phyloP scores from a whole-genome alignment of 1,140 invertebrate genomes.

The Andrena cerasifolii region DNA sequence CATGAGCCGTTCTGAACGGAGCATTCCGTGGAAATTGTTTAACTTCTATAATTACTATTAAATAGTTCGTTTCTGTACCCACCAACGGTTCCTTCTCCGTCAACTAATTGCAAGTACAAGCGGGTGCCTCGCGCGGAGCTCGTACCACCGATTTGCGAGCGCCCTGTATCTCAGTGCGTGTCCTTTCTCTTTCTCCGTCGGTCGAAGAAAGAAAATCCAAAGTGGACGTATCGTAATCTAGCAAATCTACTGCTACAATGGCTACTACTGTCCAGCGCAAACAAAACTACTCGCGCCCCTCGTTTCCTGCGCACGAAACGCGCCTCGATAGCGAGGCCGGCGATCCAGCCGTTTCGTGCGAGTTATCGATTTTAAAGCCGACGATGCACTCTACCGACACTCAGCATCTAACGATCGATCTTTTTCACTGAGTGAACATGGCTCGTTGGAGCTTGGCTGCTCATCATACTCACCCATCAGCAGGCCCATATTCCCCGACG shows the following conservation, averaged over 20 bases:
- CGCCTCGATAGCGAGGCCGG: not conserved
- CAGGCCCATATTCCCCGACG: conserved; percentile 78
- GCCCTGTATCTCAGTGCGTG: no score
- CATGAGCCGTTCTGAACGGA: no score
- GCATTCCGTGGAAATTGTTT: no score
- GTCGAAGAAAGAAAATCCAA: not conserved
- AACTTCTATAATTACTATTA: no score
- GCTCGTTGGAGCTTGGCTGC: no score
- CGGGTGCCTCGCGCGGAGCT: no score
- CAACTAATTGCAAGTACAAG: no score
- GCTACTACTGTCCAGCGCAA: not conserved
- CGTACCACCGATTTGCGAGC: no score
- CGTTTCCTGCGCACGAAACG: not conserved
- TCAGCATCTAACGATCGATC: not conserved
- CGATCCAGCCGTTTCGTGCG: not conserved
- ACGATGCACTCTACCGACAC: conserved; percentile 3
- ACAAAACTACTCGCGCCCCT: not conserved
- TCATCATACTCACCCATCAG: conserved; percentile 78
- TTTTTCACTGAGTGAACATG: not conserved
- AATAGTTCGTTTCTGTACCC: no score
- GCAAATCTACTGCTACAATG: not conserved
- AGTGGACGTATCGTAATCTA: not conserved
- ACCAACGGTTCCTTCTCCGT: no score
- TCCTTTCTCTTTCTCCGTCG: no score
- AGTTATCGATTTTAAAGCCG: conserved; percentile 33